These are phyloP conservation scores for Macrostomum cliftonense DNA, from an alignment of 2,888 invertebrate genomes.

Conservation along the genomic window DNA sequence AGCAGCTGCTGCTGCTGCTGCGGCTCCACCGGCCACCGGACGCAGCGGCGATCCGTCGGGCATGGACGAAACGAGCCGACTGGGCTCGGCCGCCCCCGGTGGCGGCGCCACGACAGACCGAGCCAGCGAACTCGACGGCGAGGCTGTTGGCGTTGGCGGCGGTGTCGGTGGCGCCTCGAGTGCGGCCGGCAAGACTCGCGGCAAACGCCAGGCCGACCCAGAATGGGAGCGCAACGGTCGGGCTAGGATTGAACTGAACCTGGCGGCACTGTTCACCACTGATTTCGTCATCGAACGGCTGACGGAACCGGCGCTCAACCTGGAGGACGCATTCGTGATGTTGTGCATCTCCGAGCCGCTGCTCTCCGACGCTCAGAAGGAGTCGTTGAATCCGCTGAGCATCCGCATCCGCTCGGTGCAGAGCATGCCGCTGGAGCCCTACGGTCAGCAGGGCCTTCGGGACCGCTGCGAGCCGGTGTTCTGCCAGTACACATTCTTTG, in stretches of 20 bases:
- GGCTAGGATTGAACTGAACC: conserved; percentile 23
- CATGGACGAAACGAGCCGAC: not conserved
- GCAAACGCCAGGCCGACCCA: conserved; percentile 4
- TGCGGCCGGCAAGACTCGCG: conserved; percentile 18
- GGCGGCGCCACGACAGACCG: not conserved
- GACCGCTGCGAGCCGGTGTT: conserved; percentile 30
- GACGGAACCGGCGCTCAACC: conserved; percentile 19
- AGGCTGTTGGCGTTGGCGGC: conserved; percentile 15
- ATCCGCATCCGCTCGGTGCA: conserved; percentile 27
- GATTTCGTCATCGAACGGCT: conserved; percentile 23
- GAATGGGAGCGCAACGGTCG: conserved; percentile 22
- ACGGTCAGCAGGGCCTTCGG: conserved; percentile 21
- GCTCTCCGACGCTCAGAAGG: conserved; percentile 23
- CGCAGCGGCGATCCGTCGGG: not conserved
- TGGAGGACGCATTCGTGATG: conserved; percentile 29
- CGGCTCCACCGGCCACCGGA: too few relatives aligned
- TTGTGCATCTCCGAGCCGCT: conserved; percentile 23
- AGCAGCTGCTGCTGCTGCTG: too few relatives aligned
- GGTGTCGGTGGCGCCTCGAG: conserved; percentile 14
- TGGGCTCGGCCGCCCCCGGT: not conserved
- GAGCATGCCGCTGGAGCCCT: conserved; percentile 25
- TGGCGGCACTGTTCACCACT: conserved; percentile 30
- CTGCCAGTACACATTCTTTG: conserved; percentile 29
- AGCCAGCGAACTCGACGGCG: conserved; percentile 12
- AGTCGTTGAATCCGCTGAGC: conserved; percentile 31